Conservation (phyloP, 2,113 vertebrate species). For the Numenius arquata region DNA sequence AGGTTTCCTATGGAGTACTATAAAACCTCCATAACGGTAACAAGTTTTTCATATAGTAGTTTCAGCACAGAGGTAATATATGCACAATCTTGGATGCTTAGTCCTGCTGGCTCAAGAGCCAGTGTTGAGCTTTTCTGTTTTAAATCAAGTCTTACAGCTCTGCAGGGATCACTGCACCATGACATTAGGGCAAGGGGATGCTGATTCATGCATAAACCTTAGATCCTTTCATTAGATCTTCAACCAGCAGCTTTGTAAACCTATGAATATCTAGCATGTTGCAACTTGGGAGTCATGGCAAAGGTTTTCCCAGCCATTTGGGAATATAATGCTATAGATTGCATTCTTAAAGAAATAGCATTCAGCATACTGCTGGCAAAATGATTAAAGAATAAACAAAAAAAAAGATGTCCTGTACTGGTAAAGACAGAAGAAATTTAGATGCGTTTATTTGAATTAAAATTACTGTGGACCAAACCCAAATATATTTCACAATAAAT, state of each 20-base stretch:
- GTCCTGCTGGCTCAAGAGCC: slow-evolving; percentile 29
- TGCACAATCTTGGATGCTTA: background rate
- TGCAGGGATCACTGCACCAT: slow-evolving; percentile 61
- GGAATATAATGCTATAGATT: background rate
- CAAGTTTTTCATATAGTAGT: background rate
- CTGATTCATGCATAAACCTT: slow-evolving; percentile 71
- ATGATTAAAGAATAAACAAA: background rate
- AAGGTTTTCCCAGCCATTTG: background rate
- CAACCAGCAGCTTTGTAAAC: slow-evolving; percentile 17
- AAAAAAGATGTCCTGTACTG: background rate
- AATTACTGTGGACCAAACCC: background rate
- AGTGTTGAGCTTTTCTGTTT: slow-evolving; percentile 33
- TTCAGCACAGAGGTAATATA: background rate
- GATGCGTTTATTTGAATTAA: background rate
- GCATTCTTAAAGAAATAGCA: background rate
- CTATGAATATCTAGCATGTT: background rate
- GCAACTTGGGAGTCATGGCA: background rate
- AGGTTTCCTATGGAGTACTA: background rate
- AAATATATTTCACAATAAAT: background rate
- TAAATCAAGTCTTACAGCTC: slow-evolving; percentile 60
- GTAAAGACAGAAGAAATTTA: background rate
- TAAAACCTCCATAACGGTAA: background rate
- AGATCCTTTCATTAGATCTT: slow-evolving; percentile 22
- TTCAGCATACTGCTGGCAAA: background rate
- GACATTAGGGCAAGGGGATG: slow-evolving; percentile 59